These are phyloP conservation scores for Pogonomyrmex californicus DNA, from an alignment of 1,140 invertebrate genomes.

Conservation along the genomic window DNA sequence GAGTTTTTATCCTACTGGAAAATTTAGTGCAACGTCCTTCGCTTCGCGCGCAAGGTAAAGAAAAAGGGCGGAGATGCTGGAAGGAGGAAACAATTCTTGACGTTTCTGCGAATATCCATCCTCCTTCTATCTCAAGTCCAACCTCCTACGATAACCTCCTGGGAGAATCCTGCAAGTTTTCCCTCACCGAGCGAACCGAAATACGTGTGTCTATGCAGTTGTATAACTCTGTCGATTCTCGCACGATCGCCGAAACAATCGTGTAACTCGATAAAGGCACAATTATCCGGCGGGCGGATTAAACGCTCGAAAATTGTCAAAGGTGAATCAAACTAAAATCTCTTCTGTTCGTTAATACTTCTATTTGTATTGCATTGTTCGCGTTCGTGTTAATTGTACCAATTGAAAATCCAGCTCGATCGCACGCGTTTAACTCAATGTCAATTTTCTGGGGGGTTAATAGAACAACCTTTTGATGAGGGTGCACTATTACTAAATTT, in stretches of 20 bases:
- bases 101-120: constrained; percentile 52
- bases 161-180: constrained; percentile 42
- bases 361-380: constrained; percentile 21
- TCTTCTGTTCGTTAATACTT: constrained; percentile 35
- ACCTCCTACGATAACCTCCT: constrained; percentile 18
- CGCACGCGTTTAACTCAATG: background rate
- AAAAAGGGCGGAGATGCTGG: background rate
- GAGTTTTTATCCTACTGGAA: constrained; percentile 50
- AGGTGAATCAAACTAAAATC: constrained; percentile 30
- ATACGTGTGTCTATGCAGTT: constrained; percentile 37
- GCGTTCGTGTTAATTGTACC: constrained; percentile 16
- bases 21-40: constrained; percentile 48
- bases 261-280: constrained; percentile 21
- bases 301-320: constrained; percentile 40
- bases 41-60: background rate
- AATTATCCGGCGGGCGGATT: constrained; percentile 1
- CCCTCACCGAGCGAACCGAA: constrained; percentile 31
- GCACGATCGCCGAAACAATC: constrained; percentile 29
- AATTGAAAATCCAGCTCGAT: constrained; percentile 24
- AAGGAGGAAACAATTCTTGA: constrained; percentile 48
- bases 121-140: constrained; percentile 33
- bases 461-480: constrained; percentile 10
- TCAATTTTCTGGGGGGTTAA: constrained; percentile 28
- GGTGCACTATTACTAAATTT: constrained; percentile 18
- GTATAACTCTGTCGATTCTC: constrained; percentile 53